phyloP scores from a whole-genome alignment of 2,113 vertebrate species.

The Cavia porcellus region DNA sequence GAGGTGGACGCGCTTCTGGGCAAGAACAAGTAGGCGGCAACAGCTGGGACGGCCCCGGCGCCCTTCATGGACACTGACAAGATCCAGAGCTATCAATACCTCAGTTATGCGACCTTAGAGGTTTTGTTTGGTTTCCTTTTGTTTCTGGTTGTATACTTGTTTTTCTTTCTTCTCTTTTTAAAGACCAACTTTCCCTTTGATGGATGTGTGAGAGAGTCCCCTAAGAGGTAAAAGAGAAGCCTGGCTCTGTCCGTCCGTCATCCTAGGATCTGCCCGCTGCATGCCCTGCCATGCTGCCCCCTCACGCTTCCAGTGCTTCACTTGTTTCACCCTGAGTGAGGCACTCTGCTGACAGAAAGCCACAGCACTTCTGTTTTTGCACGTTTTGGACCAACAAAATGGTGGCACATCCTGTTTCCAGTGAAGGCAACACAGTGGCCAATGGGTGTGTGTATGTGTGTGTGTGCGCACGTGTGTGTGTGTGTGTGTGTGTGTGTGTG shows the following conservation, averaged over 20 bases:
- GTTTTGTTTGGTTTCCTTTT: conserved; percentile 49
- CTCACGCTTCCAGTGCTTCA: neutral
- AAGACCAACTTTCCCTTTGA: conserved; percentile 82
- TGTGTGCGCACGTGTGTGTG: neutral
- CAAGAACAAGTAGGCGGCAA: conserved; percentile 94
- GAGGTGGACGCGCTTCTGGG: conserved; percentile 96
- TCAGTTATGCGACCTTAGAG: conserved; percentile 86
- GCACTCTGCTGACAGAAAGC: neutral
- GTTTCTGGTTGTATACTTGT: conserved; percentile 39
- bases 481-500: no score
- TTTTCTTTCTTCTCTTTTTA: conserved; percentile 51
- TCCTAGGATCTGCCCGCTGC: conserved; percentile 79
- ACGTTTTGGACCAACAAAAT: neutral
- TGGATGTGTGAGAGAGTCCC: conserved; percentile 83
- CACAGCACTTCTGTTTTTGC: neutral
- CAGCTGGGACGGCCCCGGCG: neutral
- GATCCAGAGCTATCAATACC: conserved; percentile 88
- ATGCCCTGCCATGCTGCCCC: conserved; percentile 64
- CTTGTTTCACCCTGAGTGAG: neutral
- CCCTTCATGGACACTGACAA: conserved; percentile 73
- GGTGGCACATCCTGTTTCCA: conserved; percentile 1
- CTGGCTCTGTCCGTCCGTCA: conserved; percentile 77
- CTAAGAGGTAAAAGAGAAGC: conserved; percentile 80
- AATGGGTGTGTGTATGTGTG: neutral
- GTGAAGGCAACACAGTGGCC: neutral